Evolutionary conservation across 2,113 vertebrate species (phyloP).

Genomic region (Epinephelus moara): DNA sequence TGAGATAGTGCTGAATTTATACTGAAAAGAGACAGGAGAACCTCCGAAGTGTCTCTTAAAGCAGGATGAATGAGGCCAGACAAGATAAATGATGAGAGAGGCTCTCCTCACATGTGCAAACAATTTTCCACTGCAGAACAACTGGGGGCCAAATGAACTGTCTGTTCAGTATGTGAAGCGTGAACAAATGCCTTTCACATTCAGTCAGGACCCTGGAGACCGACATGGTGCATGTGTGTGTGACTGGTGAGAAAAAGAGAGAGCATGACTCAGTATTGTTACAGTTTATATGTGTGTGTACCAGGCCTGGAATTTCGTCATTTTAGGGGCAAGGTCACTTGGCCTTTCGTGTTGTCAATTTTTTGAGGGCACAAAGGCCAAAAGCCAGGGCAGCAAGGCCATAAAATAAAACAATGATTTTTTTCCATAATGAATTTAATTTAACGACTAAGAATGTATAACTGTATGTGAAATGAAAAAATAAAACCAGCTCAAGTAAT

Average conservation of each 20-base stretch:
- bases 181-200: conserved; percentile 74
- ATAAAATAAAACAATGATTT: background rate
- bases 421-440: too few species aligned
- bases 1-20: conserved; percentile 5
- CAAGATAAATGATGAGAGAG: conserved; percentile 65
- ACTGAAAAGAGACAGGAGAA: conserved; percentile 14
- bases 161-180: conserved; percentile 70
- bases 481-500: too few species aligned
- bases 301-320: too few species aligned
- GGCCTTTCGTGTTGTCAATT: too few species aligned
- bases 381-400: too few species aligned
- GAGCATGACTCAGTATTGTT: conserved; percentile 23
- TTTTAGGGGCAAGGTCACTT: too few species aligned
- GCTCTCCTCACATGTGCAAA: conserved; percentile 75
- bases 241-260: conserved; percentile 2
- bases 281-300: conserved; percentile 7
- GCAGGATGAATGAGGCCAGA: conserved; percentile 56
- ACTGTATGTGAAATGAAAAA: too few species aligned
- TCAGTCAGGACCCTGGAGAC: conserved; percentile 56
- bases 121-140: conserved; percentile 65
- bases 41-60: conserved; percentile 44
- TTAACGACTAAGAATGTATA: too few species aligned
- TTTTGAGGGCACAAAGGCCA: too few species aligned
- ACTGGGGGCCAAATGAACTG: conserved; percentile 70
- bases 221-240: conserved; percentile 19